Evolutionary conservation across 2,888 invertebrate genomes (phyloP), one percentile per base, ranked within the genome.

Genomic region (Cephus runcator): DNA sequence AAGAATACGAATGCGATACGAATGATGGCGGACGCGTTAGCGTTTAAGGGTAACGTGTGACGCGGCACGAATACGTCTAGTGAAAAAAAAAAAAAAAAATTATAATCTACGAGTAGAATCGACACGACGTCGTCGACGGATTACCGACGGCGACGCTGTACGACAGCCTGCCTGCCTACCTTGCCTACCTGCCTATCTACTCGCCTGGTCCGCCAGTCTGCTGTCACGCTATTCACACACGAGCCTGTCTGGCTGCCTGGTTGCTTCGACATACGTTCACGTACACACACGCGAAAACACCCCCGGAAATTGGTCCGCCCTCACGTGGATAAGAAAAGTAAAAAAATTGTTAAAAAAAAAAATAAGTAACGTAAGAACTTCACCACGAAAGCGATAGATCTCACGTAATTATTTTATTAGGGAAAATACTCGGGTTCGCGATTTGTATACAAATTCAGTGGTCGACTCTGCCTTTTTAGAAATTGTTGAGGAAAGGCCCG

Each of bases 1-100:
- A 74, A 33, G 40, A 78, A 78, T 76, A 73, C 77, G 79, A 87
- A 87, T 86, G 86, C 87, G 86, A 86, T 88, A 23, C 9, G 23
- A 56, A 23, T 1, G 23, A 56, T 56, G 56, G 56, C 23, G 56
- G 56, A 56, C 56, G 56, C 56, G 23, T 23, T 56, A 6, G 23
- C 56, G 56, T 56, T 56, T 56, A 56, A 23, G 56, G 23, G 56
- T 23, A 56, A 56, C 56, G 56, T 56, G 56, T 56, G 23, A 56
- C 56, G 56, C 56, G 56, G 9, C 23, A 56, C 40, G 40, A 40
- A 23, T 40, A 40, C 6, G 56, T 56, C 56, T 56, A 56, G 56
- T 56, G 56, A 56, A 23, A 31, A 1, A 40, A 12, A 35, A 36
- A 33, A 31, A 31, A 40, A 15, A 40, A 56, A 56, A 23, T 56